Evolutionary conservation across 30 jellyfish, hydroid and myxozoan species (phyloP), one percentile per base, ranked within the genome.

Genomic region (Turritopsis dohrnii): DNA sequence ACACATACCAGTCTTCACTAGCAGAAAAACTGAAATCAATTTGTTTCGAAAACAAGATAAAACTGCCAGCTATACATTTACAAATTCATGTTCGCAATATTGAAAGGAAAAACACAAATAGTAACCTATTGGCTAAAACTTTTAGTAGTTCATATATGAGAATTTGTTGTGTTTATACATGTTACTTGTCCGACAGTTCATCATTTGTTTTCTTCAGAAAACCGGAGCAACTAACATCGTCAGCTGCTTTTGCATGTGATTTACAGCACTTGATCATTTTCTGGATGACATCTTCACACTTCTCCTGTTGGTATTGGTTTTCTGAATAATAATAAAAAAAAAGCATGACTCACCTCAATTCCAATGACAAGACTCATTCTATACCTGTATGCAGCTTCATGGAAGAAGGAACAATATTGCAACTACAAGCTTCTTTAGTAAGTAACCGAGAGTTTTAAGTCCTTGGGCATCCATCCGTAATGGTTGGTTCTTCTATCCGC

Each of bases 211-310:
- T 30, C 24, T 29, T 26, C 27, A 74, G 16, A 74, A 74, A 74
- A 23, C 54, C 65, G 13, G 83, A 74, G n/a, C 83, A 74, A n/a
- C 65, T 74, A 1, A 74, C 24, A 30, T 74, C 83, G 24, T 74
- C 73, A 13, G 28, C 65, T 23, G 83, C 83, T 24, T 30, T 30
- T 26, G 83, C 8, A n/a, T 74, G 28, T 4, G 53, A 27, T n/a
- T n/a, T 13, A 74, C 83, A 74, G 65, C 83, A 74, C 41, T 74
- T 74, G 83, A 74, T 74, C 83, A 74, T n/a, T 30, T 74, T 74
- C 26, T 74, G 28, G 74, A 74, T 74, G 16, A 74, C 83, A 24
- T 74, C 83, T 30, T 74, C 54, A 29, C 83, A 74, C 41, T 74
- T 74, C 71, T 74, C 83, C 21, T 74, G 65, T 30, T 74, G 83